These are phyloP conservation scores for Karalla daura DNA, from an alignment of 2,797 vertebrate genomes.

Conservation along the genomic window DNA sequence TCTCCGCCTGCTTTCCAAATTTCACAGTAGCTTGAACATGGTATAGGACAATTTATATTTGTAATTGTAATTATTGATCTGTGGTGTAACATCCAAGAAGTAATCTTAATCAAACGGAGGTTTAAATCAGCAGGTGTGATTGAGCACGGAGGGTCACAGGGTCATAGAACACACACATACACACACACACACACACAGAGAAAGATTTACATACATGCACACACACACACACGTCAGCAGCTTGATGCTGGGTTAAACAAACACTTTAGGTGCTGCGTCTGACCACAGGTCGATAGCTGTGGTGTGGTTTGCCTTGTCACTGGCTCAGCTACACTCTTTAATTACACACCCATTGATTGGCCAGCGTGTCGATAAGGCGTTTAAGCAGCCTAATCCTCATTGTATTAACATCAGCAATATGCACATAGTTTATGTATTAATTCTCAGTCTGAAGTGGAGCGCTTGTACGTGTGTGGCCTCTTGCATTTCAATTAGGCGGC, in stretches of 20 bases:
- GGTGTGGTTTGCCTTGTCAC: conserved; percentile 45
- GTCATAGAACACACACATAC: conserved; percentile 8
- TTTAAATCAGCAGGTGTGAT: neutral
- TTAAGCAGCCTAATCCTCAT: conserved; percentile 71
- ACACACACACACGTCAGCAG: neutral
- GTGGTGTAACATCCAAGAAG: neutral
- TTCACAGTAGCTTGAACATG: conserved; percentile 20
- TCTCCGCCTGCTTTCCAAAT: neutral
- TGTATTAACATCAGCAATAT: conserved; percentile 63
- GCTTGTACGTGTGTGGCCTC: conserved; percentile 33
- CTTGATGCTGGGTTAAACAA: conserved; percentile 58
- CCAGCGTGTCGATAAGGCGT: conserved; percentile 67
- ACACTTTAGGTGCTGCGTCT: conserved; percentile 56
- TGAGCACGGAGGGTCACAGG: neutral
- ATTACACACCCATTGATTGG: conserved; percentile 77
- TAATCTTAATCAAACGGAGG: conserved; percentile 31
- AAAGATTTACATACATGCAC: neutral
- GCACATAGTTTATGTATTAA: conserved; percentile 55
- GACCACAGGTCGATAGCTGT: conserved; percentile 47
- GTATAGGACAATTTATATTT: neutral
- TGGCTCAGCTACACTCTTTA: conserved; percentile 68
- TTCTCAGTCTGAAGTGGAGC: conserved; percentile 39
- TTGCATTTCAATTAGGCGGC: conserved; percentile 43
- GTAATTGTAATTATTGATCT: conserved; percentile 10
- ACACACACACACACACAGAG: conserved; percentile 7